Conservation (phyloP, 2,113 vertebrate genomes). For the Maccullochella peelii region DNA sequence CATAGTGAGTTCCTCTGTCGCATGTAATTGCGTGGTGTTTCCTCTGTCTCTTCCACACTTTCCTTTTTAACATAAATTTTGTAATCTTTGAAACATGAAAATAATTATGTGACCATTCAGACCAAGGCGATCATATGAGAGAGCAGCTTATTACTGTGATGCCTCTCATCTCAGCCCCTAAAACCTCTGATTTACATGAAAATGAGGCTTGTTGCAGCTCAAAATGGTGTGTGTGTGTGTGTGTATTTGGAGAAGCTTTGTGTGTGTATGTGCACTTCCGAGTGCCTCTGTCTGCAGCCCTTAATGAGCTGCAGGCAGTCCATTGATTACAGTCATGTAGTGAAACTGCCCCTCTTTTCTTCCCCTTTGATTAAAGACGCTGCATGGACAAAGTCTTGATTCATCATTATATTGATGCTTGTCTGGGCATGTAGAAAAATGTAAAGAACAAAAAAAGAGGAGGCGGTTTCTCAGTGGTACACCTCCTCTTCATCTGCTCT, state of each 20-base stretch:
- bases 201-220: conserved; percentile 32
- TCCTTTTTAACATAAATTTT: conserved; percentile 17
- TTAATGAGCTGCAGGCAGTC: conserved; percentile 34
- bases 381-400: conserved; percentile 28
- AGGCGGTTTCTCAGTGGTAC: conserved; percentile 12
- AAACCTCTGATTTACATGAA: conserved; percentile 54
- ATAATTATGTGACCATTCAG: not conserved
- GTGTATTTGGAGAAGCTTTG: conserved; percentile 1
- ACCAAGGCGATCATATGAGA: conserved; percentile 9
- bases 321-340: conserved; percentile 68
- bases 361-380: conserved; percentile 57
- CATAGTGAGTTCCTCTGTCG: not conserved
- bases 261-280: conserved; percentile 5
- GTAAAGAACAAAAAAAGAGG: not conserved
- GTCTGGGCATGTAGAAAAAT: conserved; percentile 30
- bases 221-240: not conserved
- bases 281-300: conserved; percentile 48
- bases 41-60: not conserved
- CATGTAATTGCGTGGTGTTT: not conserved
- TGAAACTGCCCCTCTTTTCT: conserved; percentile 33
- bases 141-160: conserved; percentile 25
- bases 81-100: conserved; percentile 5
- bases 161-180: conserved; percentile 27
- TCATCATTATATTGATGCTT: conserved; percentile 43
- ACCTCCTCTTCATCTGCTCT: conserved; percentile 18